A percentile compares a stretch with the other conserved stretches of the same genome.
Evolutionary conservation across 2,888 invertebrate species (phyloP).

Genomic region (Caenorhabditis wallacei): DNA sequence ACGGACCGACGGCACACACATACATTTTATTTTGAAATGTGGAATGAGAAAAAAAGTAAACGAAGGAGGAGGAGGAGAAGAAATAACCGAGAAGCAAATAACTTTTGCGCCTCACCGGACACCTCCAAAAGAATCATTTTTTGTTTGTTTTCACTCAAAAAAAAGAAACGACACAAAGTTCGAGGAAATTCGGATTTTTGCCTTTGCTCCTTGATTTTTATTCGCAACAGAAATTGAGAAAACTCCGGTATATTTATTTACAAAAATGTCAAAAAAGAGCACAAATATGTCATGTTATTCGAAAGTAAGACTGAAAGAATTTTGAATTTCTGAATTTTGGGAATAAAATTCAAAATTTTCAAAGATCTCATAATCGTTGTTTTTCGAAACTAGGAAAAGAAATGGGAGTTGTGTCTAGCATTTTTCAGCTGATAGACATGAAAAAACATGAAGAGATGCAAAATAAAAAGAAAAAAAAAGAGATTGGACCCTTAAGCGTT

Average conservation of each 20-base stretch:
- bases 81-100: conserved; percentile 10
- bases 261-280: neutral
- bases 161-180: conserved; percentile 25
- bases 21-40: conserved; percentile 45
- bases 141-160: conserved; percentile 24
- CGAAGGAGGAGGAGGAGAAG: conserved; percentile 9
- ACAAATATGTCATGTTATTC: too few species aligned
- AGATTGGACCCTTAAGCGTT: conserved; percentile 38
- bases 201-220: neutral
- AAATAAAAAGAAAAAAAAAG: conserved; percentile 14
- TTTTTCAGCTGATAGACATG: conserved; percentile 67
- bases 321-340: too few species aligned
- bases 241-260: conserved; percentile 39
- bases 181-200: conserved; percentile 23
- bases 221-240: neutral
- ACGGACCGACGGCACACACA: conserved; percentile 31
- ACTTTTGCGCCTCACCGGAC: conserved; percentile 15
- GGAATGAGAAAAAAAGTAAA: conserved; percentile 26
- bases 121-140: neutral
- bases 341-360: too few species aligned
- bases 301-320: too few species aligned
- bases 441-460: neutral
- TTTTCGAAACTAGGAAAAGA: too few species aligned
- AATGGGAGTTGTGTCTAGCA: conserved; percentile 49
- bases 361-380: too few species aligned